Evolutionary conservation across 1,140 invertebrate genomes (phyloP).

Genomic region (Drosophila cardini): DNA sequence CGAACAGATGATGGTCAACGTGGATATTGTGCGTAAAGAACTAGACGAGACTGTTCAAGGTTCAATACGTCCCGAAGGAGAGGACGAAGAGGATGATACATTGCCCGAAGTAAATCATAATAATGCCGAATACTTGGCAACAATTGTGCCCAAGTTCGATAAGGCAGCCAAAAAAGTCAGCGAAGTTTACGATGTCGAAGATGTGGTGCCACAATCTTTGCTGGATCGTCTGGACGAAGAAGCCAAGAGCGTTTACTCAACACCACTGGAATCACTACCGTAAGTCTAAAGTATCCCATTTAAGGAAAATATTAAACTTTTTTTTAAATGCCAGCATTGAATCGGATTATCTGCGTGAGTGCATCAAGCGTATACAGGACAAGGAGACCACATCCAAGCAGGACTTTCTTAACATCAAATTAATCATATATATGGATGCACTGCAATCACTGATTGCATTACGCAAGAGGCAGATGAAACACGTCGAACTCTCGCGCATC

Average conservation of each 20-base stretch:
- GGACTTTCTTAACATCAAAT: constrained; percentile 66
- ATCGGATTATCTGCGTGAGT: constrained; percentile 66
- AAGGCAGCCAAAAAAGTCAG: constrained; percentile 60
- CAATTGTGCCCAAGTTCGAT: constrained; percentile 70
- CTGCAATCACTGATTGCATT: constrained; percentile 67
- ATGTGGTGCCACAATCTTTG: constrained; percentile 63
- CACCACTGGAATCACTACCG: constrained; percentile 61
- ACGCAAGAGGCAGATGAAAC: constrained; percentile 63
- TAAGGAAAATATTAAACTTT: background rate
- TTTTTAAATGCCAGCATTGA: constrained; percentile 52
- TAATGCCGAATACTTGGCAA: constrained; percentile 64
- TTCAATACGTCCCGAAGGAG: constrained; percentile 16
- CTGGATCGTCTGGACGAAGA: constrained; percentile 77
- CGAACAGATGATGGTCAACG: constrained; percentile 76
- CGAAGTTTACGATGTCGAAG: constrained; percentile 62
- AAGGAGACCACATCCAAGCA: constrained; percentile 45
- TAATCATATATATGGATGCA: constrained; percentile 81
- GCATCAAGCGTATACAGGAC: constrained; percentile 54
- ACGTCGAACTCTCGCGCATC: constrained; percentile 66
- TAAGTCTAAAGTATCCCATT: constrained; percentile 38
- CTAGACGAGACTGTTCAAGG: constrained; percentile 70
- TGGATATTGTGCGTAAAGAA: constrained; percentile 71
- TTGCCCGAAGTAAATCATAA: constrained; percentile 50
- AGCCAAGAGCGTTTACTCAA: constrained; percentile 62
- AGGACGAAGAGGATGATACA: constrained; percentile 42